phyloP scores from a whole-genome alignment of 2,113 vertebrate genomes.

The Astur gentilis region DNA sequence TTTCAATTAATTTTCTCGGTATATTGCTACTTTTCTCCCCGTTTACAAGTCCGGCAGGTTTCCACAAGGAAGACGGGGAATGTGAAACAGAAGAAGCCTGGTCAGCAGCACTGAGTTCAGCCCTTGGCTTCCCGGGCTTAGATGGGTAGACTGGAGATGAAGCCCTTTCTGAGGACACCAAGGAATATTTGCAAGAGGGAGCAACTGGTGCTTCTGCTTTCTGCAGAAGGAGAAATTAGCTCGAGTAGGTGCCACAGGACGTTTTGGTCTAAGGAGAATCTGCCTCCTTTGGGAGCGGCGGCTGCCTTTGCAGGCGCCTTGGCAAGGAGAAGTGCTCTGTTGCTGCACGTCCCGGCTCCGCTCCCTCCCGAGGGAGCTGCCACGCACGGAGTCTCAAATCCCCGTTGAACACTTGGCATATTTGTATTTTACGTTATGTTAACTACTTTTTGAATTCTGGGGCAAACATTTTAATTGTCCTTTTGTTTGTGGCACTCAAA shows the following conservation, averaged over 20 bases:
- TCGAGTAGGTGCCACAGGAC: neutral
- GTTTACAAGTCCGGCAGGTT: neutral
- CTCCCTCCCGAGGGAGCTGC: neutral
- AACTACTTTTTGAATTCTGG: neutral
- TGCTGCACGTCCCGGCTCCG: accelerated
- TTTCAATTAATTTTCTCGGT: neutral
- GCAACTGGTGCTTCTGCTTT: neutral
- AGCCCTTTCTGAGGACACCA: neutral
- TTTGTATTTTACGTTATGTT: neutral
- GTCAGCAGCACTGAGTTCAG: neutral
- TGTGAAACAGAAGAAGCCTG: accelerated
- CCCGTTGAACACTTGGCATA: neutral
- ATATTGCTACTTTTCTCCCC: neutral
- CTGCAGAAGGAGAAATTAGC: neutral
- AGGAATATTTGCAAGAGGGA: neutral
- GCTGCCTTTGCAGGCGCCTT: neutral
- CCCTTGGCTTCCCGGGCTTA: neutral
- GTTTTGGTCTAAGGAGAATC: neutral
- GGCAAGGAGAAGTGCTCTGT: neutral
- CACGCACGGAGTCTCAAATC: neutral
- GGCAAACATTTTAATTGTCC: neutral
- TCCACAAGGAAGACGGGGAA: neutral
- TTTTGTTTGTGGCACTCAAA: neutral
- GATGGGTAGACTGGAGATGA: neutral
- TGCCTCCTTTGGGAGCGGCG: neutral